Base-by-base conservation (phyloP, 2,888 invertebrate species). In the Empis stercorea region DNA sequence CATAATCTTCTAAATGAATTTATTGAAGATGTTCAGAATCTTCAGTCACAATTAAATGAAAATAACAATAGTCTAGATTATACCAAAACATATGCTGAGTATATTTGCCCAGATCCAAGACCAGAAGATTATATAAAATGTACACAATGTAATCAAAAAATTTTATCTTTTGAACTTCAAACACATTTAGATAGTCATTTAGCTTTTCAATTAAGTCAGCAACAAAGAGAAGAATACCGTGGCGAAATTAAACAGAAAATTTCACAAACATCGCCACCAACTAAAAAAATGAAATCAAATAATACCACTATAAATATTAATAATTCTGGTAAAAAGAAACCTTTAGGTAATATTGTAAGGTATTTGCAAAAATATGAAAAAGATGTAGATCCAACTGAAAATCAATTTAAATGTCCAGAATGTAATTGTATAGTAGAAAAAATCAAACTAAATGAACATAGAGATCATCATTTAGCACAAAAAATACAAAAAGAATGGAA, bases 401-500 rank as follows among this genome's bases (percentile, higher is more conserved):
- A 54, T 20, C 68, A 72, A 40, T 48, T 55, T 57, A 67, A 62
- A 39, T 93, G 92, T 66, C 56, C 72, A 0, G 78, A 84, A 60
- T 93, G 92, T 66, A 72, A 76, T 23, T 75, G 78, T 60, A 70
- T 64, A 51, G 71, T 92, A 45, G 63, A 73, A 11, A 54, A 74
- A 4, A 73, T 75, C 51, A 81, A 81, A 50, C 72, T 82, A 56
- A 63, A 73, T 1, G 84, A 87, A 60, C 93, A 93, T 68, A 66
- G 75, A 57, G 93, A 94, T 70, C 91, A 80, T 63, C 94, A 94
- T 65, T 75, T 84, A 57, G 94, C 94, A 6, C 77, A 81, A 60
- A 80, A 80, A 59, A 64, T 94, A 45, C 87, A 66, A 45, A 56
- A 55, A 1, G 57, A 66, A 51, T 51, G 65, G 0, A 27, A 27